A percentile compares a stretch with the other conserved stretches of the same genome.
These are phyloP conservation scores for Chloroceryle amazona DNA, from an alignment of 2,797 vertebrate species.

Conservation along the genomic window DNA sequence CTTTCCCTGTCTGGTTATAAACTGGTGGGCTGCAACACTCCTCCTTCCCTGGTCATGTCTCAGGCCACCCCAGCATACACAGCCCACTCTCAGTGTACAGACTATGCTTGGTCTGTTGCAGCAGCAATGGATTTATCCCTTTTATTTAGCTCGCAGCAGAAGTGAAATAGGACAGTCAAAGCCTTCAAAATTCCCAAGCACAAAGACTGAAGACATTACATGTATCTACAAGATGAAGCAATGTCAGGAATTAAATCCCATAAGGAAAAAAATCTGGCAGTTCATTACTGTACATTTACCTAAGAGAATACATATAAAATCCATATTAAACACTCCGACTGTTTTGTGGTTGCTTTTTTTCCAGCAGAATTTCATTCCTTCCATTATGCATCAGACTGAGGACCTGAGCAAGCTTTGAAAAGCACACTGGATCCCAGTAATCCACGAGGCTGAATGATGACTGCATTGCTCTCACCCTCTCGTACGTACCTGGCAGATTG, in stretches of 20 bases:
- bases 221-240: neutral
- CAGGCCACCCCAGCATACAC: neutral
- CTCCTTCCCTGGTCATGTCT: neutral
- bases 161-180: neutral
- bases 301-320: neutral
- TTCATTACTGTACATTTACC: neutral
- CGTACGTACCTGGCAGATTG: rapidly evolving
- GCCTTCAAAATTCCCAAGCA: neutral
- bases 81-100: neutral
- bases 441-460: neutral
- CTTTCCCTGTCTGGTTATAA: neutral
- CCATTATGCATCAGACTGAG: neutral
- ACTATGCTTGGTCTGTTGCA: neutral
- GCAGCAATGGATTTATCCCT: neutral
- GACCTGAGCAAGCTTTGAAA: neutral
- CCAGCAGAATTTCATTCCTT: neutral
- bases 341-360: neutral
- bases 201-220: neutral
- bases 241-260: neutral
- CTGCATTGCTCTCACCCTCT: neutral
- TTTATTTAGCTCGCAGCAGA: neutral
- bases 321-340: neutral
- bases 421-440: neutral
- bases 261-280: neutral
- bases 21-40: neutral